Base-by-base conservation (phyloP, 2,888 invertebrate genomes). In the Heteromyza rotundicornis region DNA sequence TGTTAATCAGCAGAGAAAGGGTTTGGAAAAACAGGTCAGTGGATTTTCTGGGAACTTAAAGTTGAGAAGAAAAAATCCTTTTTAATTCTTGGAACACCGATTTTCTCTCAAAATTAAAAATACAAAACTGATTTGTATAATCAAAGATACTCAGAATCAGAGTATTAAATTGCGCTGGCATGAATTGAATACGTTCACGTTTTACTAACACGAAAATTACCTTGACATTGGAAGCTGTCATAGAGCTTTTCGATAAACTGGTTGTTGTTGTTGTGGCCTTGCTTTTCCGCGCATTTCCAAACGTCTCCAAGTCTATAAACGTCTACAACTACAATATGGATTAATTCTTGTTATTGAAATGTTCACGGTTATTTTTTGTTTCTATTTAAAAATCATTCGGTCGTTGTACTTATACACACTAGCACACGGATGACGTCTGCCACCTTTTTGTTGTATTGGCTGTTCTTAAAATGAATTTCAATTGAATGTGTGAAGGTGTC, bases 381-480 rank as follows among this genome's bases (percentile, higher is more conserved):
- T 8, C 50, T 50, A 57, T 17, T 57, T 14, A 27, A 16, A 35
- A 57, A 5, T 47, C 19, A 49, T 53, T n/a, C 40, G 58, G 52
- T 57, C 58, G 62, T 60, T 61, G 64, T 59, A 65, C 60, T 40
- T 40, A n/a, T n/a, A n/a, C n/a, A n/a, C n/a, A n/a, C n/a, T n/a
- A n/a, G n/a, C n/a, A n/a, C n/a, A n/a, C n/a, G n/a, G 2, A 53
- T 73, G 70, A 69, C 70, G 69, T 64, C 69, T 64, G 63, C 60
- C 23, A 16, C 36, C 19, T 52, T n/a, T n/a, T n/a, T n/a, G n/a
- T n/a, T n/a, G n/a, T n/a, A n/a, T n/a, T 36, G 12, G 54, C 49
- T 47, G 52, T 52, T 49, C 60, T 40, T 64, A 54, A 32, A 32
- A 35, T 20, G 2, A 20, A 22, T 32, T 36, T 19, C 17, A 1